Evolutionary conservation across 2,888 invertebrate genomes (phyloP), one percentile per base, ranked within the genome.

Genomic region (Zonitis immaculata): DNA sequence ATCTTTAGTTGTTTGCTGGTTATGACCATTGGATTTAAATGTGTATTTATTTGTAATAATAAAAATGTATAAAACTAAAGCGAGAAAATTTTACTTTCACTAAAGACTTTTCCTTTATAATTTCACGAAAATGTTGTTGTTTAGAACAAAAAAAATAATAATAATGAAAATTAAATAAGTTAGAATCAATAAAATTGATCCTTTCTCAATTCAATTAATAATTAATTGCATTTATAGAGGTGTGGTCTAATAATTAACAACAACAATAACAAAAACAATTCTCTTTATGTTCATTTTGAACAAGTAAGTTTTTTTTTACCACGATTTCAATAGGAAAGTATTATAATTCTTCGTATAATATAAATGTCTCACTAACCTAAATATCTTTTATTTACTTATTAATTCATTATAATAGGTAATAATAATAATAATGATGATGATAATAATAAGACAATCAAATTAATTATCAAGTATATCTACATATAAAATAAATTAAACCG

Each of bases 381-480:
- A 48, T 55, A 18, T 35, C 9, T 32, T 14, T 51, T 55, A 42
- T 55, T 55, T 55, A 54, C 46, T 12, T 35, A 35, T 8, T 16
- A 16, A 35, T 35, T 49, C 12, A 26, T 14, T n/a, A 16, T n/a
- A 46, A 47, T 26, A 48, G 44, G 42, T 14, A 16, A 16, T n/a
- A 46, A 47, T 26, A 48, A 49, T 52, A 27, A 35, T 47, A 46
- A 51, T 22, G 35, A 44, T 26, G 30, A 11, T 32, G 5, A 22
- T n/a, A 16, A 14, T 9, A 35, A 35, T 16, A 16, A 27, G n/a
- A 9, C 7, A 35, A 35, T 35, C 1, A 16, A 35, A 35, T 35
- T 35, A 35, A 30, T 6, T 12, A 30, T 30, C 8, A 35, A 35
- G 5, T 30, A n/a, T n/a, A 14, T 8, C 6, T 35, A 35, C 3